phyloP scores from a whole-genome alignment of 2,797 vertebrate genomes.

The Falco novaeseelandiae region DNA sequence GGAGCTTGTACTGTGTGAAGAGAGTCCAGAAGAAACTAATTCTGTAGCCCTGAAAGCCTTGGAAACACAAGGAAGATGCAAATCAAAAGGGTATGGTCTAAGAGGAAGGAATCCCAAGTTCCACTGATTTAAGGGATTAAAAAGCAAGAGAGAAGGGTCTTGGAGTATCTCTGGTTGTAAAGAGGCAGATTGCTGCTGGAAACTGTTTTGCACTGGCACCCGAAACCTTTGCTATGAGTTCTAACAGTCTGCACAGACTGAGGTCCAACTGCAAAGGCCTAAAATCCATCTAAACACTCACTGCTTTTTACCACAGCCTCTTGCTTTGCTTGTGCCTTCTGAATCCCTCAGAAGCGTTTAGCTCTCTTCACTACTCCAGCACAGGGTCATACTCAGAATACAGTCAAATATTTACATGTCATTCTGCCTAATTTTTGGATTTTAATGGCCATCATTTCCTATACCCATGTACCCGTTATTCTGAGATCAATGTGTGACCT shows the following conservation, averaged over 20 bases:
- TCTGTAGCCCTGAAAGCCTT: neutral
- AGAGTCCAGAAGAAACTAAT: neutral
- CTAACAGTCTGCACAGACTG: neutral
- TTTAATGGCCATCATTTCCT: neutral
- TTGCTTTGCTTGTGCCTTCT: neutral
- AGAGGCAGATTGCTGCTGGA: neutral
- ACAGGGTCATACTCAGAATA: neutral
- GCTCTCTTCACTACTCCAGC: neutral
- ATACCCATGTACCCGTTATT: neutral
- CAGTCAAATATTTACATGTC: neutral
- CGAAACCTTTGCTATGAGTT: neutral
- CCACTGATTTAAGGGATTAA: neutral
- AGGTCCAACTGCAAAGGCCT: neutral
- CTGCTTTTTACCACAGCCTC: neutral
- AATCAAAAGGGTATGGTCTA: neutral
- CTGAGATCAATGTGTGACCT: neutral
- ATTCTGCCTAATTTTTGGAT: constrained; percentile 1
- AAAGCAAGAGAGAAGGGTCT: neutral
- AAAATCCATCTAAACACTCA: neutral
- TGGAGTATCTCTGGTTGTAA: neutral
- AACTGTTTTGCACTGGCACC: neutral
- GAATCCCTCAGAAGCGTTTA: neutral
- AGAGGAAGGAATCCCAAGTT: neutral
- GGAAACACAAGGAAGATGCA: neutral
- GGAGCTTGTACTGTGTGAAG: neutral